Conservation (phyloP, 2,113 vertebrate genomes). For the Gymnorhina tibicen region DNA sequence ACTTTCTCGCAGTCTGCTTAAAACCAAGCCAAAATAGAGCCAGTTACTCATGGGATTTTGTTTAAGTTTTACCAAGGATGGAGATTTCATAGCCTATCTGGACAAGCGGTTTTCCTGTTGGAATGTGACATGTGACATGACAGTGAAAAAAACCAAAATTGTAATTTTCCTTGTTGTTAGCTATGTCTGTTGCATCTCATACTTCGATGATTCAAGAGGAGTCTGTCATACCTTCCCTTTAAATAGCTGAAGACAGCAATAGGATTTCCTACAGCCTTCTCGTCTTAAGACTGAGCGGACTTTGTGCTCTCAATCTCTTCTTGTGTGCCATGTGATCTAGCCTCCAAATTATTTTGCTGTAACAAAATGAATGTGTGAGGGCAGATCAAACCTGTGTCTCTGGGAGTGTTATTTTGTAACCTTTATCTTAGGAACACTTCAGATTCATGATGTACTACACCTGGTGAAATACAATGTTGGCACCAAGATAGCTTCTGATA, state of each 20-base stretch:
- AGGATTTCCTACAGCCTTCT: neutral
- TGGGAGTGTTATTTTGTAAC: neutral
- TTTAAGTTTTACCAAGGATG: neutral
- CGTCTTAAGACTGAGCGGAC: neutral
- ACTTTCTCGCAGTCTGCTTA: neutral
- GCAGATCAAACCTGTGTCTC: neutral
- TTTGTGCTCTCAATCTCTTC: neutral
- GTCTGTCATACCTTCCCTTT: neutral
- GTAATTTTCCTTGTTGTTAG: neutral
- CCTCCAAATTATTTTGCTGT: neutral
- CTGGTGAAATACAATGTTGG: neutral
- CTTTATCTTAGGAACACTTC: neutral
- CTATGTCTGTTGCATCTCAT: neutral
- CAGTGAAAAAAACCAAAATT: neutral
- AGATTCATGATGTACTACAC: neutral
- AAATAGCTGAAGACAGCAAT: neutral
- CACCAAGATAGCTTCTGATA: neutral
- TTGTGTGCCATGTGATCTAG: neutral
- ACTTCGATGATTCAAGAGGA: neutral
- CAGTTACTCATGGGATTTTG: rapidly evolving
- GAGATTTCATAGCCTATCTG: neutral
- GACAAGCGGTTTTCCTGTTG: neutral
- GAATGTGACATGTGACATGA: neutral
- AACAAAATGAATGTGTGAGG: neutral
- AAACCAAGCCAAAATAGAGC: neutral